Evolutionary conservation across 2,888 invertebrate species (phyloP).

Genomic region (Caenorhabditis japonica): DNA sequence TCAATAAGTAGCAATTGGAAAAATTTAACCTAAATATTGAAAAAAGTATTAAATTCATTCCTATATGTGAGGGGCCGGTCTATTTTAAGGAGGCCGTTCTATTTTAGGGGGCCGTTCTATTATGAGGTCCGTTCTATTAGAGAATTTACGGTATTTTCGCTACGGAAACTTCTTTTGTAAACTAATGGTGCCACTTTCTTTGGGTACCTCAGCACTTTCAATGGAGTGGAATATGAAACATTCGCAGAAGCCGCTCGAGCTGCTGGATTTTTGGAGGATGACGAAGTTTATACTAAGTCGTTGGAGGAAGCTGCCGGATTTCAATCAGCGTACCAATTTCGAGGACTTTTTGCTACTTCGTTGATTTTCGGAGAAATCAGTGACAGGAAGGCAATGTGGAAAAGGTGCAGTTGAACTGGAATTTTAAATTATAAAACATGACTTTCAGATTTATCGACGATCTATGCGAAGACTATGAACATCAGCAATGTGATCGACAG

Average conservation of each 20-base stretch:
- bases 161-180: slow-evolving; percentile 26
- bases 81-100: too few species aligned
- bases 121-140: too few species aligned
- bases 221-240: slow-evolving; percentile 4
- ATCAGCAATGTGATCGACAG: background rate
- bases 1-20: too few species aligned
- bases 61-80: too few species aligned
- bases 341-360: slow-evolving; percentile 25
- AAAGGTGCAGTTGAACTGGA: background rate
- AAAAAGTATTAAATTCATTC: too few species aligned
- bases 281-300: slow-evolving; percentile 3
- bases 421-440: background rate
- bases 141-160: too few species aligned
- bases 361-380: slow-evolving; percentile 6
- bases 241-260: slow-evolving; percentile 41
- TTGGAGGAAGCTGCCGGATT: slow-evolving; percentile 32
- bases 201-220: slow-evolving; percentile 21
- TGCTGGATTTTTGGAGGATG: slow-evolving; percentile 30
- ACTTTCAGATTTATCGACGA: slow-evolving; percentile 1
- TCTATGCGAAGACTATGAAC: background rate
- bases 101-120: too few species aligned
- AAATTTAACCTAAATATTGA: too few species aligned
- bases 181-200: slow-evolving; percentile 14
- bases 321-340: slow-evolving; percentile 7
- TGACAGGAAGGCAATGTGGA: slow-evolving; percentile 14